Conservation (phyloP, 2,888 invertebrate species). For the Ypsolopha scabrella region DNA sequence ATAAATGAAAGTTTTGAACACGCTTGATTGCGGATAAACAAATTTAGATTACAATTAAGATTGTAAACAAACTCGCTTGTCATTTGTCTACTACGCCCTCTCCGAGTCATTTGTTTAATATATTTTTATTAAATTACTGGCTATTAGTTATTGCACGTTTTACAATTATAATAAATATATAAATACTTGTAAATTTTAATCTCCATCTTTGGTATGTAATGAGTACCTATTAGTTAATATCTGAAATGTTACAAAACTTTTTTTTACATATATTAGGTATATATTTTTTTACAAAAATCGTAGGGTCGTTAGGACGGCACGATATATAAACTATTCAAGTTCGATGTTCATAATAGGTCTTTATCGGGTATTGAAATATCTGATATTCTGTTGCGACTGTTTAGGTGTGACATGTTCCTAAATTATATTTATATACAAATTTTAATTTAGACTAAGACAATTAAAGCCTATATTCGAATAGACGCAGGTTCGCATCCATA, state of each 20-base stretch:
- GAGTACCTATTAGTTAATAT: slow-evolving; percentile 63
- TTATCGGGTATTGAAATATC: slow-evolving; percentile 30
- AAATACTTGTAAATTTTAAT: slow-evolving; percentile 69
- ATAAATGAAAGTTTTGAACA: slow-evolving; percentile 17
- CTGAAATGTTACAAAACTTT: slow-evolving; percentile 67
- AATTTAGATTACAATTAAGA: slow-evolving; percentile 56
- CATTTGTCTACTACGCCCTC: slow-evolving; percentile 28
- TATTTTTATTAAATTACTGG: slow-evolving; percentile 65
- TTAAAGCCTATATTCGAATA: slow-evolving; percentile 67
- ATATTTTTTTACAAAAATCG: slow-evolving; percentile 67
- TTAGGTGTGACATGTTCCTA: slow-evolving; percentile 29
- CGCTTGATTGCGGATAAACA: slow-evolving; percentile 34
- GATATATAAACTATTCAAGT: slow-evolving; percentile 65
- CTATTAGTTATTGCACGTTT: slow-evolving; percentile 72
- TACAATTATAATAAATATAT: slow-evolving; percentile 70
- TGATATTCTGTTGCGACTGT: slow-evolving; percentile 16
- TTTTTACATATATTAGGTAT: slow-evolving; percentile 58
- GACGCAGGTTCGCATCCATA: slow-evolving; percentile 68
- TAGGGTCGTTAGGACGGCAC: slow-evolving; percentile 71
- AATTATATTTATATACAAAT: slow-evolving; percentile 57
- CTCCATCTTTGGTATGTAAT: slow-evolving; percentile 66
- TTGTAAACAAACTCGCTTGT: slow-evolving; percentile 38
- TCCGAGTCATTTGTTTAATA: slow-evolving; percentile 59
- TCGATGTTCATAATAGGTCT: slow-evolving; percentile 65
- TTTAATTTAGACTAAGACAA: slow-evolving; percentile 67